A percentile compares a stretch with the other conserved stretches of the same genome.
Evolutionary conservation across 1,140 invertebrate species (phyloP).

Genomic region (Eumaeus atala): DNA sequence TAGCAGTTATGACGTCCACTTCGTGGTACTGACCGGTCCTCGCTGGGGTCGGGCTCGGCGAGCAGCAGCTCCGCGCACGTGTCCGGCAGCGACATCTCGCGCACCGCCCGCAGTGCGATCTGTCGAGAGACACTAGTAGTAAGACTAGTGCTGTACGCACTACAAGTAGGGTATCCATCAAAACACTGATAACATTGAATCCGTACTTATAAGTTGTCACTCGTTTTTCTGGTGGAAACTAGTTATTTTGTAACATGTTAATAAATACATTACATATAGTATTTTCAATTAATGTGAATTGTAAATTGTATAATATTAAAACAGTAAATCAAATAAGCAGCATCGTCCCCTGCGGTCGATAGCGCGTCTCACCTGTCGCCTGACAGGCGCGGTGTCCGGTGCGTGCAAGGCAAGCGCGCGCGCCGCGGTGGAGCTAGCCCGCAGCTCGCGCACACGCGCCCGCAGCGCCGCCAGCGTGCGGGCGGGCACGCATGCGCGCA

Average conservation of each 20-base stretch:
- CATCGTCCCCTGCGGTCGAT: too few relatives aligned
- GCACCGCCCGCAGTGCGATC: slow-evolving; percentile 90
- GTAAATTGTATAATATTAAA: too few relatives aligned
- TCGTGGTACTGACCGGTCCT: slow-evolving; percentile 22
- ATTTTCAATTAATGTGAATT: too few relatives aligned
- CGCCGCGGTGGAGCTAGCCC: slow-evolving; percentile 85
- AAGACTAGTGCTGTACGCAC: too few relatives aligned
- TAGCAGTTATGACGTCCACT: too few relatives aligned
- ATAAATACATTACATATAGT: too few relatives aligned
- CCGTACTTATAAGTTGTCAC: too few relatives aligned
- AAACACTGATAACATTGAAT: too few relatives aligned
- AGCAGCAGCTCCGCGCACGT: slow-evolving; percentile 87
- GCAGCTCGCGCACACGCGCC: slow-evolving; percentile 88
- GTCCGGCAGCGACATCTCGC: slow-evolving; percentile 96
- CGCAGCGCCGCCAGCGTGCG: slow-evolving; percentile 86
- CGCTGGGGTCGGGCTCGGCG: slow-evolving; percentile 76
- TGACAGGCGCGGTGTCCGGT: slow-evolving; percentile 83
- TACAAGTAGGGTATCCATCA: too few relatives aligned
- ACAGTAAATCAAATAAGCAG: too few relatives aligned
- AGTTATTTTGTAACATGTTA: too few relatives aligned
- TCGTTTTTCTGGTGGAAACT: too few relatives aligned
- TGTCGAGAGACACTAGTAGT: slow-evolving; percentile 42
- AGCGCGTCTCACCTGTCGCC: slow-evolving; percentile 69
- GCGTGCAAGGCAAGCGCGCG: slow-evolving; percentile 84
- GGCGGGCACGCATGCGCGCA: slow-evolving; percentile 67